Conservation (phyloP, 2,888 invertebrate genomes). For the Mactromeris polynyma region DNA sequence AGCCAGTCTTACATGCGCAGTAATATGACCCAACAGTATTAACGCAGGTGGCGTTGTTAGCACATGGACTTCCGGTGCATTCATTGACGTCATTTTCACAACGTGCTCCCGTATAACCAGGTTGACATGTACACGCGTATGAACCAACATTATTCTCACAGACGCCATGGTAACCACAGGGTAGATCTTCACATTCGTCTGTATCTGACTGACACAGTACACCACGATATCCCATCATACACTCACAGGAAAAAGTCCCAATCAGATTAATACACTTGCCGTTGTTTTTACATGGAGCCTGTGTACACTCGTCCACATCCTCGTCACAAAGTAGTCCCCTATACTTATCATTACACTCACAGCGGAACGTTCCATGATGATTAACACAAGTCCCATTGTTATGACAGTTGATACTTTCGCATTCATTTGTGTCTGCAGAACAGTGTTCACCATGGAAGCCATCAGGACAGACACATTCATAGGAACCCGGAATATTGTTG, state of each 20-base stretch:
- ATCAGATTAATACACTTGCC: constrained; percentile 26
- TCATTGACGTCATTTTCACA: constrained; percentile 51
- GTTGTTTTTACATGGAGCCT: constrained; percentile 23
- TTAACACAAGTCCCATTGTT: constrained; percentile 33
- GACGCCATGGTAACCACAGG: constrained; percentile 33
- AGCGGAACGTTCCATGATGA: constrained; percentile 23
- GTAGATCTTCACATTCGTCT: constrained; percentile 43
- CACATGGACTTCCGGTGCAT: constrained; percentile 46
- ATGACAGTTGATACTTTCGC: constrained; percentile 18
- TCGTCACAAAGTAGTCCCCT: constrained; percentile 29
- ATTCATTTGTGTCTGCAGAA: constrained; percentile 12
- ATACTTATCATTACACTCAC: constrained; percentile 22
- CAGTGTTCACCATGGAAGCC: constrained; percentile 42
- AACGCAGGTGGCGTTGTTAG: constrained; percentile 52
- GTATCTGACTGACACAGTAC: constrained; percentile 37
- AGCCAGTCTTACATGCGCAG: constrained; percentile 47
- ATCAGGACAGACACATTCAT: constrained; percentile 35
- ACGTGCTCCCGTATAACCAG: constrained; percentile 24
- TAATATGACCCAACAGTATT: constrained; percentile 37
- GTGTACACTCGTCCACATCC: constrained; percentile 36
- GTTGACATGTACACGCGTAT: constrained; percentile 41
- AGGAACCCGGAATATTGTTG: constrained; percentile 38
- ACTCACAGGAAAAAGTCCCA: constrained; percentile 38
- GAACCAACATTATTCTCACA: constrained; percentile 47
- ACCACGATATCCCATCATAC: constrained; percentile 28